phyloP scores from a whole-genome alignment of 2,888 invertebrate species.

The Sepiola atlantica region DNA sequence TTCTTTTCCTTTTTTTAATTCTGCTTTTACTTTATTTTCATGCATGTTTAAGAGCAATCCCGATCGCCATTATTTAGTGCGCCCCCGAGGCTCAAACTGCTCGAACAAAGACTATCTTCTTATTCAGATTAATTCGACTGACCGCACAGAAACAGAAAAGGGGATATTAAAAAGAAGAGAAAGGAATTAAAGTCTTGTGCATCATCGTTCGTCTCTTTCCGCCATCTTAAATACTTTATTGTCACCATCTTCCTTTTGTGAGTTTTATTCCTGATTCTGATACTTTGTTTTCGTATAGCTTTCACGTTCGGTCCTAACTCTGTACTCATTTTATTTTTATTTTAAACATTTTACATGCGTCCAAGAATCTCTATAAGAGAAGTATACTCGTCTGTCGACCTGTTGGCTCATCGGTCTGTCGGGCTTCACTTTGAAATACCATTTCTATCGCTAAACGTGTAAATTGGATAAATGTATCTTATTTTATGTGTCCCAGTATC shows the following conservation, averaged over 20 bases:
- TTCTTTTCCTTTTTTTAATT: background rate
- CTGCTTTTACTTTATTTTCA: background rate
- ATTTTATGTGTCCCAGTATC: no score
- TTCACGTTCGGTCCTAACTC: background rate
- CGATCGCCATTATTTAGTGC: background rate
- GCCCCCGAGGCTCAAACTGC: background rate
- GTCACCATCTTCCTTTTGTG: background rate
- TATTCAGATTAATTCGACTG: conserved; percentile 8
- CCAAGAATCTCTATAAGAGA: no score
- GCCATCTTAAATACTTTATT: background rate
- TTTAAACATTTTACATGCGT: no score
- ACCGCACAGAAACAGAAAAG: background rate
- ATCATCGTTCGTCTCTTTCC: background rate
- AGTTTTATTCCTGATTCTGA: background rate
- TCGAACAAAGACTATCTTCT: background rate
- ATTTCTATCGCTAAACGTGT: no score
- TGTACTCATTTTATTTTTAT: no score
- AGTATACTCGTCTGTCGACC: no score
- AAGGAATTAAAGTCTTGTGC: background rate
- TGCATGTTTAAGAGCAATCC: background rate
- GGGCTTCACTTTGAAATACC: no score
- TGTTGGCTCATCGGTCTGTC: no score
- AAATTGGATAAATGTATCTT: no score
- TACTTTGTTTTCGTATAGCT: background rate
- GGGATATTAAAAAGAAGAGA: background rate